These are phyloP conservation scores for Lepetodrilus schrolli DNA, from an alignment of 2,888 invertebrate species.

Conservation along the genomic window DNA sequence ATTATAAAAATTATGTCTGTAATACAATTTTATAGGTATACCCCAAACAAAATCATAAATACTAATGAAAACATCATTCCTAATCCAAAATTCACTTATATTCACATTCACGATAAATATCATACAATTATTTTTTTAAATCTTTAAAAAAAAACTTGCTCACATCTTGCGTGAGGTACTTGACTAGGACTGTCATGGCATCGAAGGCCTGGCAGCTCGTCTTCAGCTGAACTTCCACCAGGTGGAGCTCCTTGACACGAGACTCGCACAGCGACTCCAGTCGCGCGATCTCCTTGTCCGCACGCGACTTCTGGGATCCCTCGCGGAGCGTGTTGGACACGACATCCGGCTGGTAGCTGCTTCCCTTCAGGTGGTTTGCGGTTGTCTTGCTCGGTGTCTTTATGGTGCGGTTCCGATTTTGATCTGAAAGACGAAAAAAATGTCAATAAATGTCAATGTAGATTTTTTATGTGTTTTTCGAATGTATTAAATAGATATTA, in stretches of 20 bases:
- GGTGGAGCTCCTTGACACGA: conserved; percentile 74
- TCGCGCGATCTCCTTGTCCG: conserved; percentile 69
- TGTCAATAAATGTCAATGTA: background rate
- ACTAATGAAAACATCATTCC: too few species aligned
- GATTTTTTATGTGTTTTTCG: too few species aligned
- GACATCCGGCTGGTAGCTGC: conserved; percentile 38
- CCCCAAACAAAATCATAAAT: too few species aligned
- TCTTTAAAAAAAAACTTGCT: too few species aligned
- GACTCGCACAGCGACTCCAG: conserved; percentile 75
- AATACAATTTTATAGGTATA: too few species aligned
- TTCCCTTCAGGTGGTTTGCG: conserved; percentile 39
- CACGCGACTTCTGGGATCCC: too few species aligned
- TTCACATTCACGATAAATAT: too few species aligned
- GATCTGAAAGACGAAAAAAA: conserved; percentile 49
- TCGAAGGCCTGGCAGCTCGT: conserved; percentile 83
- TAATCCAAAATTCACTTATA: too few species aligned
- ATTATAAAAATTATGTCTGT: too few species aligned
- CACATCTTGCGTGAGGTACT: conserved; percentile 84
- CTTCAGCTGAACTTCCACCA: conserved; percentile 73
- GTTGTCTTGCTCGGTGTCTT: conserved; percentile 39
- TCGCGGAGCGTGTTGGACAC: conserved; percentile 41
- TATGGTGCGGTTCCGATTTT: conserved; percentile 59
- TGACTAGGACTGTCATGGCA: conserved; percentile 88
- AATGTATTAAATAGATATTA: too few species aligned
- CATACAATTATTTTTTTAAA: background rate